Evolutionary conservation across 2,797 vertebrate species (phyloP), one percentile per base, ranked within the genome.

Genomic region (Muscicapa comitata): DNA sequence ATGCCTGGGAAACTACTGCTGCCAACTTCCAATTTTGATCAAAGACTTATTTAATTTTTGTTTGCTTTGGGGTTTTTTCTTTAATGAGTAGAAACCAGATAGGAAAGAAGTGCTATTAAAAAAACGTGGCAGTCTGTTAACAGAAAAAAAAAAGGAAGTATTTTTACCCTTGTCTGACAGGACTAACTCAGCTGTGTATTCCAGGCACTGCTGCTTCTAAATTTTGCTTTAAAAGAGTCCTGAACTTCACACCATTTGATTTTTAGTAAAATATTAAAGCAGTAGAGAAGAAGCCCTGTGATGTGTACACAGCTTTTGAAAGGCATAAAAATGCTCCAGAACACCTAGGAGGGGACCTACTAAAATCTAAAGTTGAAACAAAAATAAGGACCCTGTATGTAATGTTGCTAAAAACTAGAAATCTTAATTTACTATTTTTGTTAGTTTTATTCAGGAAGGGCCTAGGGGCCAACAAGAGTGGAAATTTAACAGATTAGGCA

Each of bases 211-310:
- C 9, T 83, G 57, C 38, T 95, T 95, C 83, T 93, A 80, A 90
- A 37, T 50, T 86, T 70, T 93, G 42, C 19, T 83, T 75, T 91
- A 6, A 79, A 77, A 54, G 26, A 68, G 5, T 80, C 63, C 77
- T 94, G 78, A 91, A 72, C 10, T 88, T 55, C 24, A 90, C 38
- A 63, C 29, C 62, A 86, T 57, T 82, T 59, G 51, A 62, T 80
- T 95, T 96, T 95, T 28, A 68, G 33, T 62, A 77, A 95, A 92
- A 86, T n/a, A 23, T 65, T 83, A 51, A 93, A 88, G 91, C 92
- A 76, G 15, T 43, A 75, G 72, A 87, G 88, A 95, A 66, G 74
- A 63, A 92, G 40, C 8, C 14, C 62, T 92, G 29, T 67, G 57
- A 58, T 53, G 48, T 14, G 17, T 54, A 80, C 68, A 62, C 25